These are phyloP conservation scores for Germaria angustata DNA, from an alignment of 2,888 invertebrate genomes.

Conservation along the genomic window DNA sequence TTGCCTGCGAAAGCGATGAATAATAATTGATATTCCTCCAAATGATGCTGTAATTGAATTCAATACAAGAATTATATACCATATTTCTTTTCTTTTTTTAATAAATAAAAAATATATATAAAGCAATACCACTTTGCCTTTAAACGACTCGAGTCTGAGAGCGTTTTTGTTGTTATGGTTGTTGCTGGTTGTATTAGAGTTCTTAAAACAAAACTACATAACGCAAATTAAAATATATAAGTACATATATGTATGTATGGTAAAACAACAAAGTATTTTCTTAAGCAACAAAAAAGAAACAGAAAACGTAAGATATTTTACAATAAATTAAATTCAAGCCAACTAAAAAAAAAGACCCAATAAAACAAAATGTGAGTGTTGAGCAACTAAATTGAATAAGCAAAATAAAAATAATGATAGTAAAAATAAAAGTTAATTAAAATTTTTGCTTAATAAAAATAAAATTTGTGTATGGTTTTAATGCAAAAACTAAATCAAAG, in stretches of 20 bases:
- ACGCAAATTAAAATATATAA: conserved; percentile 35
- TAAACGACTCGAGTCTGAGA: conserved; percentile 36
- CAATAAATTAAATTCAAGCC: background rate
- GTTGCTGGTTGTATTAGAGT: conserved; percentile 21
- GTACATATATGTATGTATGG: too few species aligned
- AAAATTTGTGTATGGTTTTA: conserved; percentile 38
- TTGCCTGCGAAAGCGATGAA: background rate
- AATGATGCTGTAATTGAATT: conserved; percentile 63
- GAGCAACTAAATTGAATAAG: conserved; percentile 4
- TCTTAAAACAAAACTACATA: conserved; percentile 40
- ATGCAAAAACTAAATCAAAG: conserved; percentile 47
- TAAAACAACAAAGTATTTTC: background rate
- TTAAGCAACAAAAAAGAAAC: conserved; percentile 22
- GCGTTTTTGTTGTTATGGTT: conserved; percentile 27
- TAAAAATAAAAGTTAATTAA: conserved; percentile 6
- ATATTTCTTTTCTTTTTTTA: background rate
- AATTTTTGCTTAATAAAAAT: conserved; percentile 22
- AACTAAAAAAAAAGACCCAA: background rate
- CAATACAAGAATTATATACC: conserved; percentile 9
- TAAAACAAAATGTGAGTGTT: background rate
- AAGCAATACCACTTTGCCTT: conserved; percentile 28
- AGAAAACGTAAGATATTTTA: background rate
- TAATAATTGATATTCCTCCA: conserved; percentile 27
- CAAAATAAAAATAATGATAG: background rate
- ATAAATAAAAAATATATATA: background rate